A percentile compares a stretch with the other conserved stretches of the same genome.
Evolutionary conservation across 2,888 invertebrate species (phyloP).

Genomic region (Drosophila antonietae): DNA sequence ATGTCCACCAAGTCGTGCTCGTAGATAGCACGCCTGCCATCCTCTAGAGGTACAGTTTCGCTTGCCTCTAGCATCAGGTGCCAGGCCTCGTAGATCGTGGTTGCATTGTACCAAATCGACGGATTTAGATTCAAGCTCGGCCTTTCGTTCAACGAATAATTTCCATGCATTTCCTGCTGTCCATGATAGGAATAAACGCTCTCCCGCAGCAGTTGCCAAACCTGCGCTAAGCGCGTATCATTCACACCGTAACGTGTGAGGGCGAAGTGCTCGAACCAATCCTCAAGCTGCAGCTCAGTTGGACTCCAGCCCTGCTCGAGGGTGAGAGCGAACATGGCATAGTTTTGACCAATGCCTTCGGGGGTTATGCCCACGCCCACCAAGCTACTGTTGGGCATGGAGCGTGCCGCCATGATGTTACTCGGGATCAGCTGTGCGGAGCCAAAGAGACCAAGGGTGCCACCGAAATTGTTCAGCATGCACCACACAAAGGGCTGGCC

Average conservation of each 20-base stretch:
- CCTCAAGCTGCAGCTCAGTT: slow-evolving; percentile 86
- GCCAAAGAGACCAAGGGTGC: slow-evolving; percentile 96
- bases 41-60: slow-evolving; percentile 52
- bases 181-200: slow-evolving; percentile 90
- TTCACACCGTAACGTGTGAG: slow-evolving; percentile 87
- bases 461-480: slow-evolving; percentile 98
- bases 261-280: slow-evolving; percentile 89
- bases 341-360: slow-evolving; percentile 98
- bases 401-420: slow-evolving; percentile 83
- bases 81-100: slow-evolving; percentile 87
- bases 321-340: slow-evolving; percentile 96
- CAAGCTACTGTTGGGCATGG: slow-evolving; percentile 90
- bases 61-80: slow-evolving; percentile 83
- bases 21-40: slow-evolving; percentile 75
- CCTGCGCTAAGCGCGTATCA: slow-evolving; percentile 86
- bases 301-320: slow-evolving; percentile 91
- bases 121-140: slow-evolving; percentile 88
- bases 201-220: slow-evolving; percentile 88
- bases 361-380: slow-evolving; percentile 96
- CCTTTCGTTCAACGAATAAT: slow-evolving; percentile 89
- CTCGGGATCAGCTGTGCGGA: slow-evolving; percentile 90
- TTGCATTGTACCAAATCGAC: slow-evolving; percentile 90
- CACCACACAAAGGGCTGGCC: slow-evolving; percentile 99
- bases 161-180: slow-evolving; percentile 88
- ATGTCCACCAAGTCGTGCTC: slow-evolving; percentile 94